A percentile compares a stretch with the other conserved stretches of the same genome.
phyloP scores from a whole-genome alignment of 2,888 invertebrate species.

The Ectemnius lituratus region DNA sequence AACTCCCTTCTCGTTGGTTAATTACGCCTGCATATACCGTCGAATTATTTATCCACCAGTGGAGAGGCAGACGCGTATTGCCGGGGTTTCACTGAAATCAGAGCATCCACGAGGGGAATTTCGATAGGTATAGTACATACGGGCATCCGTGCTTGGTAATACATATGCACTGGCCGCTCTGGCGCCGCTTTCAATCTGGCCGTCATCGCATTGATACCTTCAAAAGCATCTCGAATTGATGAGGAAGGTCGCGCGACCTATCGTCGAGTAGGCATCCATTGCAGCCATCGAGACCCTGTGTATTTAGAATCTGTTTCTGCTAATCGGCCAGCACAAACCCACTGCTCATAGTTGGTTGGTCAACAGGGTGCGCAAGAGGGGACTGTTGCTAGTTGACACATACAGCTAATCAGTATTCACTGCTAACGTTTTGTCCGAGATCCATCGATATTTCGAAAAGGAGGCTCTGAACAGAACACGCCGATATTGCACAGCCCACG shows the following conservation, averaged over 20 bases:
- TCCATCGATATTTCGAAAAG: slow-evolving; percentile 15
- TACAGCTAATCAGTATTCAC: slow-evolving; percentile 40
- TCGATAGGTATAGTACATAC: too few species aligned
- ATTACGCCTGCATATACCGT: too few species aligned
- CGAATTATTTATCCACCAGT: too few species aligned
- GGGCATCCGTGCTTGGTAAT: too few species aligned
- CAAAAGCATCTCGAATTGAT: slow-evolving; percentile 38
- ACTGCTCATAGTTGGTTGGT: slow-evolving; percentile 23
- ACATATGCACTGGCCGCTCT: slow-evolving; percentile 8
- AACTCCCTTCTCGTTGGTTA: too few species aligned
- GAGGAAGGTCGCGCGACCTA: slow-evolving; percentile 22
- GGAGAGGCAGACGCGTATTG: too few species aligned
- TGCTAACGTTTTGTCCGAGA: not conserved
- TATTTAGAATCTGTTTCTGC: slow-evolving; percentile 43
- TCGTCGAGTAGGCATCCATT: slow-evolving; percentile 32
- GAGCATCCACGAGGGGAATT: too few species aligned
- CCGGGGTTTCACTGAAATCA: too few species aligned
- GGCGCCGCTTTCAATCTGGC: slow-evolving; percentile 38
- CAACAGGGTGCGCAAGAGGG: slow-evolving; percentile 15
- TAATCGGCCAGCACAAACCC: slow-evolving; percentile 24
- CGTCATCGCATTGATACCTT: slow-evolving; percentile 45
- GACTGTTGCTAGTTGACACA: slow-evolving; percentile 26
- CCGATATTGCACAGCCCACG: too few species aligned
- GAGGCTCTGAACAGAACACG: not conserved
- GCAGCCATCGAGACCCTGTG: slow-evolving; percentile 12